A percentile compares a stretch with the other conserved stretches of the same genome.
phyloP scores from a whole-genome alignment of 1,140 invertebrate genomes.

The Brachionus calyciflorus region DNA sequence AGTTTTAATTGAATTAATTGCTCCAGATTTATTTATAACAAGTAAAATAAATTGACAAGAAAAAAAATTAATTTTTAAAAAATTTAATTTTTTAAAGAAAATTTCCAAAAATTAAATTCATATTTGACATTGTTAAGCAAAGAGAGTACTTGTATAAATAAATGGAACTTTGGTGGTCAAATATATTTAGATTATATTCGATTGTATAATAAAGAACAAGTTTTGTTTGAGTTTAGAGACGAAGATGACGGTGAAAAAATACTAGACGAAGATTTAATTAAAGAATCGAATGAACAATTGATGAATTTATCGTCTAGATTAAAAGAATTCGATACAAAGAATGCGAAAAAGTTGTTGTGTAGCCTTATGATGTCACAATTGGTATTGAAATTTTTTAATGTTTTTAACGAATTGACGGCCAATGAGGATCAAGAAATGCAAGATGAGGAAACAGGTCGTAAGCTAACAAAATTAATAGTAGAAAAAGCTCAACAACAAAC shows the following conservation, averaged over 20 bases:
- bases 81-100: no score
- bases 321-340: constrained; percentile 11
- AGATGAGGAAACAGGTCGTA: not conserved
- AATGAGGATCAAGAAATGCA: constrained; percentile 6
- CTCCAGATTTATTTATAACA: constrained; percentile 14
- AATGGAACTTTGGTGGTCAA: constrained; percentile 36
- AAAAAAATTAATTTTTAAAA: no score
- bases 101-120: not conserved
- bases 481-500: constrained; percentile 34
- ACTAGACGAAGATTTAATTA: not conserved
- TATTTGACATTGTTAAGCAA: constrained; percentile 9
- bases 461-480: not conserved
- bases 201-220: not conserved
- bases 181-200: constrained; percentile 30
- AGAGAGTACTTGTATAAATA: constrained; percentile 17
- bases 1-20: constrained; percentile 10
- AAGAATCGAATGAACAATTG: constrained; percentile 14
- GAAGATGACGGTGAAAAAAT: not conserved
- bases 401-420: not conserved
- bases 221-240: not conserved
- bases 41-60: no score
- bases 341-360: not conserved
- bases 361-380: not conserved
- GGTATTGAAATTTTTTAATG: constrained; percentile 1
- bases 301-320: not conserved